These are phyloP conservation scores for Parapristionchus giblindavisi DNA, from an alignment of 2,888 invertebrate genomes.

Conservation along the genomic window DNA sequence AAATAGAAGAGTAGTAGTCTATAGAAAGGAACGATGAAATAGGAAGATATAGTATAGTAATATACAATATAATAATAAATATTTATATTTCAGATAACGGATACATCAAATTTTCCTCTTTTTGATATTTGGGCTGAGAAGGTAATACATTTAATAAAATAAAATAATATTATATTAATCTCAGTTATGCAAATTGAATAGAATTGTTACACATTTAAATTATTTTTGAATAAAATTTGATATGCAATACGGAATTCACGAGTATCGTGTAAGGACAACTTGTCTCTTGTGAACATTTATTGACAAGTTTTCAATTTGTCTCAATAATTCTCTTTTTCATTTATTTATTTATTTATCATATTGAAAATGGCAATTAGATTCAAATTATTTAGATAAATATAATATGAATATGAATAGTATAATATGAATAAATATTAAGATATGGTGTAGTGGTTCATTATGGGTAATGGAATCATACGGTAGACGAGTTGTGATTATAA, in stretches of 20 bases:
- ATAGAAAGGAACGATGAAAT: not conserved
- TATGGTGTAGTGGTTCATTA: constrained; percentile 29
- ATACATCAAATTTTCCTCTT: constrained; percentile 28
- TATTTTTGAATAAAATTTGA: too few relatives aligned
- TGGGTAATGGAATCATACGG: constrained; percentile 37
- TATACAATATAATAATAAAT: not conserved
- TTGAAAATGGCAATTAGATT: not conserved
- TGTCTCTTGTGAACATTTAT: not conserved
- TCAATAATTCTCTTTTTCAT: not conserved
- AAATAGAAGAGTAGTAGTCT: not conserved
- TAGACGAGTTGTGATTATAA: constrained; percentile 20
- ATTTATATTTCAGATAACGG: constrained; percentile 30
- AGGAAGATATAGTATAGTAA: not conserved
- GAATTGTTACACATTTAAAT: too few relatives aligned
- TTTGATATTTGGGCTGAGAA: constrained; percentile 38
- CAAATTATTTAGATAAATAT: not conserved
- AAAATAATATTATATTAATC: too few relatives aligned
- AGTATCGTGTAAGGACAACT: not conserved
- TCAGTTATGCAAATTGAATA: not conserved
- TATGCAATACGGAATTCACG: too few relatives aligned
- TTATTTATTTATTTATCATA: not conserved
- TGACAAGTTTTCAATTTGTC: not conserved
- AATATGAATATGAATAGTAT: too few relatives aligned
- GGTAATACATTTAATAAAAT: too few relatives aligned
- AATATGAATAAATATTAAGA: not conserved